A percentile compares a stretch with the other conserved stretches of the same genome.
Evolutionary conservation across 1,140 invertebrate genomes (phyloP).

Genomic region (Eriocheir sinensis): DNA sequence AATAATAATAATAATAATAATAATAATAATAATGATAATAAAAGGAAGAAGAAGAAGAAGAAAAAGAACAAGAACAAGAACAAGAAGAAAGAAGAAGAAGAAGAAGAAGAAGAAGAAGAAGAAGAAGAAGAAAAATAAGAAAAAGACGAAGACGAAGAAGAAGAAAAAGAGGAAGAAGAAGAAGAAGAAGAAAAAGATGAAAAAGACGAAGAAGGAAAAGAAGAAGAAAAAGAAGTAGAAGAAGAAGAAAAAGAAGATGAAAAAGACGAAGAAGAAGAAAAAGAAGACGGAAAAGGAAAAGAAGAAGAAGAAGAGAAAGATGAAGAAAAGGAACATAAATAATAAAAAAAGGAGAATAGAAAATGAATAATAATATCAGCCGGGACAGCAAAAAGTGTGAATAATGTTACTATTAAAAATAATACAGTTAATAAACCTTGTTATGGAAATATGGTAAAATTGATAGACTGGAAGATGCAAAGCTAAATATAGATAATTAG

Average conservation of each 20-base stretch:
- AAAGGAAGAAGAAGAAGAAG: too few species aligned
- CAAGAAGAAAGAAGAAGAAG: background rate
- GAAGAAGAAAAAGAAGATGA: background rate
- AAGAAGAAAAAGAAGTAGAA: background rate
- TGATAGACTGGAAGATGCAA: too few species aligned
- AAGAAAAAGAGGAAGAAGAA: background rate
- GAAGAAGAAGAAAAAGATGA: background rate
- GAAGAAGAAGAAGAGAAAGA: background rate
- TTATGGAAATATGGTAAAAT: too few species aligned
- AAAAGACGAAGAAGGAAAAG: background rate
- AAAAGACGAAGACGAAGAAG: background rate
- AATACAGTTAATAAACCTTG: too few species aligned
- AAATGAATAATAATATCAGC: too few species aligned
- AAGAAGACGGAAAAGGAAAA: background rate
- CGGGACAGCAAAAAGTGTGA: too few species aligned
- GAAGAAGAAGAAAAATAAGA: slow-evolving; percentile 13
- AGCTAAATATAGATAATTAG: too few species aligned
- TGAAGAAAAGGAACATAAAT: background rate
- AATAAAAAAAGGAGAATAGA: background rate
- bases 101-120: background rate
- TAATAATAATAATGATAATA: background rate
- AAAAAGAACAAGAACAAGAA: background rate
- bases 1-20: background rate
- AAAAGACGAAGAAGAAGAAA: background rate
- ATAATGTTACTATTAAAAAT: too few species aligned